Base-by-base conservation (phyloP, 1,140 invertebrate species). In the Zaprionus tsacasi region DNA sequence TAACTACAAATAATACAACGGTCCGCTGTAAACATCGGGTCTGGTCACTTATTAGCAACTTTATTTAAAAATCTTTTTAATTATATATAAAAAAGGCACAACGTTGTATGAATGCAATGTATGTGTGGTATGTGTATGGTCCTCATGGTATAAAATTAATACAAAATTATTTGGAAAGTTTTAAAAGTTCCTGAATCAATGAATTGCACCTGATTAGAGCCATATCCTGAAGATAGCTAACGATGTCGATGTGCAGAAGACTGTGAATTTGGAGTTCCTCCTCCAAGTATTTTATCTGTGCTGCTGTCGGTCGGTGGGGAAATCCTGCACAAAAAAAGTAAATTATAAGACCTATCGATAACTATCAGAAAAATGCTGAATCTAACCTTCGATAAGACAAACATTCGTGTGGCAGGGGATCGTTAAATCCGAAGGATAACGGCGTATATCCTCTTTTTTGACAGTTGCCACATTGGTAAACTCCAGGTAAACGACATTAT, bases 301-400 rank as follows among this genome's bases (percentile, higher is more conserved):
- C 61, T 6, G 50, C 7, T 25, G 57, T 80, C 3, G 54, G 77
- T 0, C 61, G 57, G 27, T 87, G 65, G 5, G 79, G 83, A 27
- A 88, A 77, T 7, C 67, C 82, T 87, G 27, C 0, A 35, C 36
- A 17, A 43, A 17, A 17, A 3, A 35, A 12, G 6, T 7, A 8
- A 56, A 50, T 35, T 33, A 27, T 66, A 38, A 7, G 1, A n/a
- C 8, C 35, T 2, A 35, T 25, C 15, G n/a, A 35, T 8, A 36
- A 11, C 45, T 0, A 13, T 11, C 3, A 5, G 25, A 27, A 15
- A 12, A 15, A 30, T 17, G 13, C 13, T 21, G n/a, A 45, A 45
- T 15, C 56, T 38, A 17, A 91, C 90, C 90, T 27, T 91, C 78
- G 45, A 91, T 76, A 13, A 87, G 36, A 52, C 90, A 91, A 43